Conservation (phyloP, 2,113 vertebrate species). For the Peucedramus taeniatus region DNA sequence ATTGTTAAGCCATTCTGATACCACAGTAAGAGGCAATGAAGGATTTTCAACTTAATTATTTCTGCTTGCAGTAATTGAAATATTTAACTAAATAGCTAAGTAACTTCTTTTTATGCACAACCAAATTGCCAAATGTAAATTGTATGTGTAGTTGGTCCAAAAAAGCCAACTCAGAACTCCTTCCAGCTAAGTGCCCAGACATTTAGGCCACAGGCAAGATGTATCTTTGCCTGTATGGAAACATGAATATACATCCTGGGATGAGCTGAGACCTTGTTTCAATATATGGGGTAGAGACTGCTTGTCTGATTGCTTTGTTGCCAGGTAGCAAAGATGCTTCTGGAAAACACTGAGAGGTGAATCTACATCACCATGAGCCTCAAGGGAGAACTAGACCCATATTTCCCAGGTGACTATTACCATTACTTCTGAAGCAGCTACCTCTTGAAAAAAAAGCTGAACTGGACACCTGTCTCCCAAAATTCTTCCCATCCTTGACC, state of each 20-base stretch:
- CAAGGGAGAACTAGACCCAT: not conserved
- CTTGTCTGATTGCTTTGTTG: not conserved
- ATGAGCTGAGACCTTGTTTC: not conserved
- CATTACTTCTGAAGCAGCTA: not conserved
- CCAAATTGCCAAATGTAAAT: not conserved
- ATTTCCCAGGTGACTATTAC: not conserved
- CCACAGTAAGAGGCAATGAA: not conserved
- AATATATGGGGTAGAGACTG: not conserved
- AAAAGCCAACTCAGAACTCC: not conserved
- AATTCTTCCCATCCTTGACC: not conserved
- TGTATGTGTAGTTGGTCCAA: not conserved
- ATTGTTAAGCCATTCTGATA: not conserved
- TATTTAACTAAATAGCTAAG: not conserved
- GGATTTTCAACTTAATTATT: not conserved
- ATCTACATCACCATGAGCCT: accelerated
- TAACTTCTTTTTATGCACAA: not conserved
- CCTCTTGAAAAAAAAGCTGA: not conserved
- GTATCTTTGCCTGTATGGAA: not conserved
- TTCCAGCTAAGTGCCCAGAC: not conserved
- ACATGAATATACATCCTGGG: accelerated
- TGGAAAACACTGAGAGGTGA: not conserved
- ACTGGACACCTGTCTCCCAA: not conserved
- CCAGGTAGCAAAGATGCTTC: not conserved
- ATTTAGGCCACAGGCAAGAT: not conserved
- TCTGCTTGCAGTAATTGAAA: not conserved